Percentiles rank a stretch among this genome's conserved stretches.
Evolutionary conservation across 2,797 vertebrate species (phyloP).

Genomic region (Limosa lapponica): DNA sequence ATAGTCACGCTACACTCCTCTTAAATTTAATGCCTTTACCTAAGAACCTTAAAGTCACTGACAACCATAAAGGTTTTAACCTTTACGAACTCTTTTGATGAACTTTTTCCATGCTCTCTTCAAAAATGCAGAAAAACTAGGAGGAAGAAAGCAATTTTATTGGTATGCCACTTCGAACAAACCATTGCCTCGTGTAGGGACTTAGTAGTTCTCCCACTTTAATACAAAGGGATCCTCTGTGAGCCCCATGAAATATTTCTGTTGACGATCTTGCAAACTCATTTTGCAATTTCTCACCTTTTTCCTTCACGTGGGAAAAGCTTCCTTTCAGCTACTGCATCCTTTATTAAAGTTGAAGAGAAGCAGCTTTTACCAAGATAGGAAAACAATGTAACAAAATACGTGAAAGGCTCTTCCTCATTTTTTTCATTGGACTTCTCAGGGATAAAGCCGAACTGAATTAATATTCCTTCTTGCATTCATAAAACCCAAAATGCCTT

Average conservation of each 20-base stretch:
- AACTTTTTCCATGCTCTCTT: neutral
- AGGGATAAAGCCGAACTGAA: constrained; percentile 17
- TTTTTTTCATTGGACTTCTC: neutral
- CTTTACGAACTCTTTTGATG: neutral
- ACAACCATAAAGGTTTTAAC: neutral
- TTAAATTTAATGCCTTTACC: neutral
- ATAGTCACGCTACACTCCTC: neutral
- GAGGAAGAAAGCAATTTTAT: neutral
- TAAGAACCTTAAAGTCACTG: neutral
- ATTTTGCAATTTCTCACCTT: neutral
- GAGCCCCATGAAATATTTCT: neutral
- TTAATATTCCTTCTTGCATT: neutral
- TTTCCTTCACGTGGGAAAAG: neutral
- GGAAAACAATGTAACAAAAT: neutral
- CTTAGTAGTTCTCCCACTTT: neutral
- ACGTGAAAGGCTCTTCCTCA: neutral
- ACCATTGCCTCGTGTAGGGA: neutral
- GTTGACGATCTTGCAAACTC: neutral
- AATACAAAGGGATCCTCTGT: neutral
- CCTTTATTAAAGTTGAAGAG: neutral
- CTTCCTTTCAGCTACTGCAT: neutral
- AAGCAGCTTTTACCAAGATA: neutral
- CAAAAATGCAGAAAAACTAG: neutral
- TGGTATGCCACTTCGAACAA: neutral
- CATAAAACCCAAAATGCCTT: constrained; percentile 50